Evolutionary conservation across 2,888 invertebrate species (phyloP).

Genomic region (Harmothoe impar): DNA sequence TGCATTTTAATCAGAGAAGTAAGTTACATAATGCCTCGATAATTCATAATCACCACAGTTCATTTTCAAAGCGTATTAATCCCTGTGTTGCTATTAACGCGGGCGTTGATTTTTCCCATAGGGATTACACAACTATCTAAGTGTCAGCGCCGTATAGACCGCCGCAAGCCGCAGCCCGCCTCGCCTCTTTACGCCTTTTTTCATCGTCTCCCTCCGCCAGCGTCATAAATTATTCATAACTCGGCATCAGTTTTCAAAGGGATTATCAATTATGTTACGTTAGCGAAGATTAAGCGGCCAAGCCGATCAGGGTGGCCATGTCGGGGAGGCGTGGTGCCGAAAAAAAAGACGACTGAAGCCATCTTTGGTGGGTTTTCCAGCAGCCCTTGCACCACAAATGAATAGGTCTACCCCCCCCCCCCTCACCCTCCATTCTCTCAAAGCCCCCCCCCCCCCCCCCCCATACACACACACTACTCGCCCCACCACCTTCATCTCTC

Average conservation of each 20-base stretch:
- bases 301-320: constrained; percentile 41
- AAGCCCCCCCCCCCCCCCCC: not conserved
- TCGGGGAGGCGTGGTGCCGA: not conserved
- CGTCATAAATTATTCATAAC: constrained; percentile 55
- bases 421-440: not conserved
- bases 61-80: constrained; percentile 55
- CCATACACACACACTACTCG: not conserved
- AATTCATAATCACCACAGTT: constrained; percentile 56
- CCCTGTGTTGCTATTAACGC: constrained; percentile 52
- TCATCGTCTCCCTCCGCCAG: not conserved
- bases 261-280: constrained; percentile 62
- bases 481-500: not conserved
- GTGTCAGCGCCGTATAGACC: constrained; percentile 34
- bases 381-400: not conserved
- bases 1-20: constrained; percentile 62
- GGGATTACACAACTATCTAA: constrained; percentile 50
- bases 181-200: not conserved
- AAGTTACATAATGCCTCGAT: constrained; percentile 62
- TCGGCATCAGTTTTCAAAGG: constrained; percentile 40
- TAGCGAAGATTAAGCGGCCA: constrained; percentile 56
- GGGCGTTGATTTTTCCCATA: not conserved
- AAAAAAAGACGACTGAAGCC: not conserved
- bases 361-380: constrained; percentile 42
- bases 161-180: not conserved
- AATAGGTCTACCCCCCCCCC: not conserved